Percentiles rank a stretch among this genome's conserved stretches.
Conservation (phyloP, 2,888 invertebrate genomes). For the Drosophila tanythrix region DNA sequence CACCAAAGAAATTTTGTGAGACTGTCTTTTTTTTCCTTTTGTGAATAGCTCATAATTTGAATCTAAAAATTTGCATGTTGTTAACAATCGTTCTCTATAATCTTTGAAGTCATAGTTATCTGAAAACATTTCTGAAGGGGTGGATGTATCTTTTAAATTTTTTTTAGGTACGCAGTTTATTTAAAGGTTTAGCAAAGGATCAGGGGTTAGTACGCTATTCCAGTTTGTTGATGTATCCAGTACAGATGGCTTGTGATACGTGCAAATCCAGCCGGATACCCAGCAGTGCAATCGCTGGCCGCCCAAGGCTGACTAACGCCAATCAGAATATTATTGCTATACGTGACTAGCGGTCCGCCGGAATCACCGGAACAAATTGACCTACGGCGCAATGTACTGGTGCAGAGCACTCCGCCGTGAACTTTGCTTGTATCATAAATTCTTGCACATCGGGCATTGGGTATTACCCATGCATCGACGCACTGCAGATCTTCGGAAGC, state of each 20-base stretch:
- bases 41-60: not conserved
- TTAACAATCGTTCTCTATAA: not conserved
- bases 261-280: constrained; percentile 44
- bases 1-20: not conserved
- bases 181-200: not conserved
- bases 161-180: not conserved
- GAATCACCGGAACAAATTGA: constrained; percentile 43
- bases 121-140: not conserved
- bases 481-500: constrained; percentile 68
- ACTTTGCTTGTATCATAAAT: constrained; percentile 70
- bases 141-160: not conserved
- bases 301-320: constrained; percentile 40
- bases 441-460: constrained; percentile 81
- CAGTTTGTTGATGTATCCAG: constrained; percentile 41
- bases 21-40: not conserved
- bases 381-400: constrained; percentile 22
- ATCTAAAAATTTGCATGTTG: not conserved
- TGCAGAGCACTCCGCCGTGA: constrained; percentile 38
- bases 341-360: constrained; percentile 38
- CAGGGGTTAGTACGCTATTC: constrained; percentile 22
- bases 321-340: constrained; percentile 17
- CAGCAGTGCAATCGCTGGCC: constrained; percentile 24
- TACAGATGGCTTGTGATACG: constrained; percentile 39
- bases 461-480: constrained; percentile 61
- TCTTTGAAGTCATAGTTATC: not conserved